Conservation (phyloP, 2,797 vertebrate species). For the Anguilla marmorata region DNA sequence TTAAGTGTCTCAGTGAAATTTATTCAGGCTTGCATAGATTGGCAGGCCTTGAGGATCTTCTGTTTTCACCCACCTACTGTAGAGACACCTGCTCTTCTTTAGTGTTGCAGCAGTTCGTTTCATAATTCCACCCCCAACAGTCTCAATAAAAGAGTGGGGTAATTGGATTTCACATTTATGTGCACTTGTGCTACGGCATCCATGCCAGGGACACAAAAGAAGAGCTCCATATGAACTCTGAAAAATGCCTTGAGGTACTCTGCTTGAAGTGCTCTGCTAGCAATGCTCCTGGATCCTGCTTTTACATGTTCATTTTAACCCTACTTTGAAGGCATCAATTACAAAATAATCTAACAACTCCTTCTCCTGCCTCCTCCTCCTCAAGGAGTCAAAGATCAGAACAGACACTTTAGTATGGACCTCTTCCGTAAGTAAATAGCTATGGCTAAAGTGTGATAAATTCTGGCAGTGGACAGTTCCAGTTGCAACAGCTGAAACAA, state of each 20-base stretch:
- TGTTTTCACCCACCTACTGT: background rate
- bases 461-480: background rate
- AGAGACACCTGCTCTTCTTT: background rate
- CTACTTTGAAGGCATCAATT: background rate
- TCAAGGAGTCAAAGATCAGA: background rate
- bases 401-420: background rate
- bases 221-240: background rate
- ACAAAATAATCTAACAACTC: background rate
- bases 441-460: background rate
- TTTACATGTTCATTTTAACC: background rate
- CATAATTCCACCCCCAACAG: background rate
- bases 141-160: background rate
- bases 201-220: background rate
- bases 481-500: background rate
- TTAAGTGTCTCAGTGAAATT: background rate
- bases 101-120: background rate
- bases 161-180: background rate
- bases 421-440: background rate
- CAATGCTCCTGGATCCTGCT: background rate
- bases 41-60: background rate
- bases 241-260: background rate
- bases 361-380: background rate
- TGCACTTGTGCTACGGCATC: background rate
- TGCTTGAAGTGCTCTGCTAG: background rate
- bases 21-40: background rate